Evolutionary conservation across 2,797 vertebrate genomes (phyloP).

Genomic region (Acanthornis magna): DNA sequence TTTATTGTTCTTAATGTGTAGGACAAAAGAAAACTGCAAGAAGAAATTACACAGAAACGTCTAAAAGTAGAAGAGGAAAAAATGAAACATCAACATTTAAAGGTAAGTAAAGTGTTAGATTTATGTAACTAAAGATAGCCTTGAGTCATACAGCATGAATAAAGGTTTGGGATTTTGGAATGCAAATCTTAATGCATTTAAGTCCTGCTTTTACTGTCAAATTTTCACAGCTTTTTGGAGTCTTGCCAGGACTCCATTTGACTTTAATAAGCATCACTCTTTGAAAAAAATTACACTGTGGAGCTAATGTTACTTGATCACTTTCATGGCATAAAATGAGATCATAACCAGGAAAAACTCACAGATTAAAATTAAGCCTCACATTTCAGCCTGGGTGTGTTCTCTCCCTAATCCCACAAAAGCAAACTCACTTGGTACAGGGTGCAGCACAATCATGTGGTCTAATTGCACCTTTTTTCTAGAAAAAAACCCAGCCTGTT

Average conservation of each 20-base stretch:
- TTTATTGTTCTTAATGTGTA: constrained; percentile 62
- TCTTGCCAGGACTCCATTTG: constrained; percentile 14
- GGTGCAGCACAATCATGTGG: not conserved
- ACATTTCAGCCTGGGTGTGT: constrained; percentile 61
- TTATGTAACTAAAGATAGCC: not conserved
- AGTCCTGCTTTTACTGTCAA: constrained; percentile 26
- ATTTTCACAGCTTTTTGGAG: constrained; percentile 16
- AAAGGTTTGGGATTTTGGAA: not conserved
- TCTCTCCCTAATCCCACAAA: constrained; percentile 41
- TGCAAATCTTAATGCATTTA: constrained; percentile 24
- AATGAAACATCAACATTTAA: constrained; percentile 92
- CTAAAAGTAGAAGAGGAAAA: constrained; percentile 92
- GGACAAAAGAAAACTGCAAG: constrained; percentile 94
- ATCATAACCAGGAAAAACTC: constrained; percentile 73
- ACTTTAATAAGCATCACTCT: constrained; percentile 33
- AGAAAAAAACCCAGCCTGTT: not conserved
- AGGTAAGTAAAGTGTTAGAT: constrained; percentile 77
- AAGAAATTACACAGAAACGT: constrained; percentile 90
- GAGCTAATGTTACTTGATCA: constrained; percentile 31
- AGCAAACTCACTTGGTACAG: constrained; percentile 14
- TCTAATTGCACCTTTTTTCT: not conserved
- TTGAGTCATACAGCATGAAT: not conserved
- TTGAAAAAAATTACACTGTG: constrained; percentile 5
- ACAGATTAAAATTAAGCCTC: constrained; percentile 60
- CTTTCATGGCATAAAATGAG: constrained; percentile 64